A percentile compares a stretch with the other conserved stretches of the same genome.
phyloP scores from a whole-genome alignment of 2,888 invertebrate species.

The Anaspis maculata region DNA sequence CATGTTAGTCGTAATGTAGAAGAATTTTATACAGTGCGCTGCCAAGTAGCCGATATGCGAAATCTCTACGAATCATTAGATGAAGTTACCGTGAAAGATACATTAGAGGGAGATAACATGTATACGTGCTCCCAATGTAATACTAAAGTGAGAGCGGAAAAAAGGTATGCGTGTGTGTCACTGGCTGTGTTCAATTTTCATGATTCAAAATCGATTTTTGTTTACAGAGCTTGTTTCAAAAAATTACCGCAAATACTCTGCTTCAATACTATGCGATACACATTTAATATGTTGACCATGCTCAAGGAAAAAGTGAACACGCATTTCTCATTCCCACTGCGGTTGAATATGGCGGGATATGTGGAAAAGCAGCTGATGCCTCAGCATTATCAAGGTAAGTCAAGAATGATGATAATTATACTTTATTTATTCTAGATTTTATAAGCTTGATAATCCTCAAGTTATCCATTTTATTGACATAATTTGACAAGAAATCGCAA shows the following conservation, averaged over 20 bases:
- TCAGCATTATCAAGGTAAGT: constrained; percentile 70
- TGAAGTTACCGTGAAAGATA: constrained; percentile 96
- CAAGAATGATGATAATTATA: no score
- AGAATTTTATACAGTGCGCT: constrained; percentile 93
- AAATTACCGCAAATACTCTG: constrained; percentile 87
- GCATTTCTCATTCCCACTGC: constrained; percentile 90
- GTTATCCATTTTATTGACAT: no score
- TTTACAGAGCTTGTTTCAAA: constrained; percentile 71
- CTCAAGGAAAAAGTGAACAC: constrained; percentile 95
- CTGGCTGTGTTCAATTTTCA: no score
- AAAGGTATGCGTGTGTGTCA: constrained; percentile 56
- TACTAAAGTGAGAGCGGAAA: constrained; percentile 91
- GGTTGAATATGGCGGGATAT: constrained; percentile 90
- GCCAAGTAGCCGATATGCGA: constrained; percentile 94
- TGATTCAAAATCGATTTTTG: no score
- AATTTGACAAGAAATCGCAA: no score
- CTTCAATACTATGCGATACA: constrained; percentile 95
- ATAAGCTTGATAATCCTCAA: neutral
- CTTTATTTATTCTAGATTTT: no score
- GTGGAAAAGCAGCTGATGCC: constrained; percentile 91
- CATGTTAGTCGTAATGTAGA: constrained; percentile 92
- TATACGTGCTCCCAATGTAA: constrained; percentile 95
- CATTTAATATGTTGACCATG: constrained; percentile 97
- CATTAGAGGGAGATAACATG: constrained; percentile 94
- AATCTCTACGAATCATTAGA: constrained; percentile 90